Percentiles rank a stretch among this genome's conserved stretches.
Evolutionary conservation across 1,140 invertebrate genomes (phyloP).

Genomic region (Saxidomus purpurata): DNA sequence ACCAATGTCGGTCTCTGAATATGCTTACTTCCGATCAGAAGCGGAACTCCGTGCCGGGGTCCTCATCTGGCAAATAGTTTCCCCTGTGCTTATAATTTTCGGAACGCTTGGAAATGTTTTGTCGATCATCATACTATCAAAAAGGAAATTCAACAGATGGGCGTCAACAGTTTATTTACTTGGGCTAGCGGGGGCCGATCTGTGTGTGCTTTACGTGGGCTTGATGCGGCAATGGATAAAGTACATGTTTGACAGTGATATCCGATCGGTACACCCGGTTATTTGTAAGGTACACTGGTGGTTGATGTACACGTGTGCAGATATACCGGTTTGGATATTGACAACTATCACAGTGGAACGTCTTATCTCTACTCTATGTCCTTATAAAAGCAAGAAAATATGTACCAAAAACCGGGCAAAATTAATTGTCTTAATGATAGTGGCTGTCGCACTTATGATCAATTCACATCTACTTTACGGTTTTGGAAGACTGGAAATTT

Average conservation of each 20-base stretch:
- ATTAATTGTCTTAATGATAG: constrained; percentile 57
- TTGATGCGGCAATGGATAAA: constrained; percentile 73
- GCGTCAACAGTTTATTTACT: constrained; percentile 69
- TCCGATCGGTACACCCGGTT: constrained; percentile 47
- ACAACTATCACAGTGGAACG: constrained; percentile 78
- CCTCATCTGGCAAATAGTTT: constrained; percentile 60
- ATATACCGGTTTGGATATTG: constrained; percentile 76
- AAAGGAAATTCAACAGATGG: constrained; percentile 37
- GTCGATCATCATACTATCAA: constrained; percentile 68
- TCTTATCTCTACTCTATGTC: constrained; percentile 72
- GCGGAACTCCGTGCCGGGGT: not conserved
- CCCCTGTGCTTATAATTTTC: constrained; percentile 68
- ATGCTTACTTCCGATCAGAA: constrained; percentile 51
- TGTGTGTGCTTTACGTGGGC: constrained; percentile 72
- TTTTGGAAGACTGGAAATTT: not conserved
- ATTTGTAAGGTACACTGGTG: constrained; percentile 73
- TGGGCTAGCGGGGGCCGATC: constrained; percentile 69
- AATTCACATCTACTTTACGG: constrained; percentile 75
- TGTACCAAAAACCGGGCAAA: constrained; percentile 63
- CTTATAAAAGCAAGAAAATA: constrained; percentile 66
- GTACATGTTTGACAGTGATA: constrained; percentile 55
- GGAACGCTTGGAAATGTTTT: constrained; percentile 74
- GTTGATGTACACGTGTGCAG: constrained; percentile 70
- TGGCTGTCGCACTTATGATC: constrained; percentile 39
- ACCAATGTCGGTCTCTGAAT: constrained; percentile 35